These are phyloP conservation scores for Rhingia campestris DNA, from an alignment of 2,888 invertebrate genomes.

Conservation along the genomic window DNA sequence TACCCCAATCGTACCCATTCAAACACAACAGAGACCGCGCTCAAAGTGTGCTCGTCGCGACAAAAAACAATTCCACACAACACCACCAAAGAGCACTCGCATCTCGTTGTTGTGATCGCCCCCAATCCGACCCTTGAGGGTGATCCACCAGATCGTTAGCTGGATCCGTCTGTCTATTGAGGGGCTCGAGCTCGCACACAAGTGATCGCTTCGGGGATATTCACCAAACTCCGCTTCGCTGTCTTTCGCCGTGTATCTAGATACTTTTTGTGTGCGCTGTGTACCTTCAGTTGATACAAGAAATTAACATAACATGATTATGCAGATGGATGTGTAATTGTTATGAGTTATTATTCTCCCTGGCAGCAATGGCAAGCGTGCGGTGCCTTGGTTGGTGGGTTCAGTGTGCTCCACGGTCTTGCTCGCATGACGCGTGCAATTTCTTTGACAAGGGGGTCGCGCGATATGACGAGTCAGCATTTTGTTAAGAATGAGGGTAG, in stretches of 20 bases:
- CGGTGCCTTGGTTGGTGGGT: constrained; percentile 36
- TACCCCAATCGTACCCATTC: background rate
- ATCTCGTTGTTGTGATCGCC: constrained; percentile 22
- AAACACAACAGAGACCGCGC: constrained; percentile 18
- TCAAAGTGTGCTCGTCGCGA: constrained; percentile 59
- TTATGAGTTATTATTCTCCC: constrained; percentile 65
- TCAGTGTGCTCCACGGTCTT: constrained; percentile 52
- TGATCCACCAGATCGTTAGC: constrained; percentile 52
- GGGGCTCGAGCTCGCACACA: constrained; percentile 44
- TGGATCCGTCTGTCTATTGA: constrained; percentile 36
- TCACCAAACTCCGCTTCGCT: constrained; percentile 3
- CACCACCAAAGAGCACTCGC: constrained; percentile 54
- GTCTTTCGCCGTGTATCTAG: constrained; percentile 19
- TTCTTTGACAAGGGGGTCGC: constrained; percentile 15
- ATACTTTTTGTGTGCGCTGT: constrained; percentile 31
- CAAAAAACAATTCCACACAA: constrained; percentile 54
- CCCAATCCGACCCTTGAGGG: constrained; percentile 57
- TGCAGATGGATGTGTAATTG: constrained; percentile 72
- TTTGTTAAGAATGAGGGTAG: constrained; percentile 52
- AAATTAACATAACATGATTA: constrained; percentile 71
- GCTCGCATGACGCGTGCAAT: constrained; percentile 68
- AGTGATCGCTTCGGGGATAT: constrained; percentile 64
- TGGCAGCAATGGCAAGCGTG: constrained; percentile 26
- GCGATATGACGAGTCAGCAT: constrained; percentile 45
- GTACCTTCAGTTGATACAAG: constrained; percentile 39